Base-by-base conservation (phyloP, 2,888 invertebrate species). In the Apodemia duryi region DNA sequence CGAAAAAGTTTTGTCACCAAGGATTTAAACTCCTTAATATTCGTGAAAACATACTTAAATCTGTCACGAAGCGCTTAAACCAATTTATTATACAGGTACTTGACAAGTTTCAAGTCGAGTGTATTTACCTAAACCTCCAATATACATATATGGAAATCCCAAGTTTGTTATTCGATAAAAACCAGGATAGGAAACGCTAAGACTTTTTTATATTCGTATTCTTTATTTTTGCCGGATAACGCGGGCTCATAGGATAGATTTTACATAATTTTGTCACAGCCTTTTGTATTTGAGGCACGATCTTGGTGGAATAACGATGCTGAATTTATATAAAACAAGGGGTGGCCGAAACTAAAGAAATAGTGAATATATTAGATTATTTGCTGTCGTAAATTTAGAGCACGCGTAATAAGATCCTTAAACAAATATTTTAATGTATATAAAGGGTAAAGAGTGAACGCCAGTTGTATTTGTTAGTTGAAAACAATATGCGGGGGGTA, bases 201-300 rank as follows among this genome's bases (percentile, higher is more conserved):
- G 86, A 86, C 86, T 87, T 85, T 85, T 91, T 91, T 89, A 87
- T 88, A 88, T 90, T 90, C 87, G 85, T 84, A 83, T 84, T 88
- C 84, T 84, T 86, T 86, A 89, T 88, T 88, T 90, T 86, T 87
- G 84, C 77, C 85, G 86, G 87, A 90, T 91, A 88, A 90, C 89
- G 89, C 86, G 80, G 81, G 82, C 85, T 84, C 84, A 86, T 84
- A 87, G 87, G 86, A 88, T 83, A 85, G 88, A 87, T 87, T 90
- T 90, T 85, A 87, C 90, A 90, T 91, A 90, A 89, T 88, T 86
- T 88, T 80, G 77, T 82, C 79, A 79, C 82, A 82, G 85, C 82
- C 84, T 81, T 85, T 86, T 84, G 80, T 82, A 82, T 83, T 78
- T 75, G 77, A 75, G 75, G 76, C 74, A 74, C 72, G 73, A 73